A percentile compares a stretch with the other conserved stretches of the same genome.
Evolutionary conservation across 1,140 invertebrate species (phyloP).

Genomic region (Achatina immaculata): DNA sequence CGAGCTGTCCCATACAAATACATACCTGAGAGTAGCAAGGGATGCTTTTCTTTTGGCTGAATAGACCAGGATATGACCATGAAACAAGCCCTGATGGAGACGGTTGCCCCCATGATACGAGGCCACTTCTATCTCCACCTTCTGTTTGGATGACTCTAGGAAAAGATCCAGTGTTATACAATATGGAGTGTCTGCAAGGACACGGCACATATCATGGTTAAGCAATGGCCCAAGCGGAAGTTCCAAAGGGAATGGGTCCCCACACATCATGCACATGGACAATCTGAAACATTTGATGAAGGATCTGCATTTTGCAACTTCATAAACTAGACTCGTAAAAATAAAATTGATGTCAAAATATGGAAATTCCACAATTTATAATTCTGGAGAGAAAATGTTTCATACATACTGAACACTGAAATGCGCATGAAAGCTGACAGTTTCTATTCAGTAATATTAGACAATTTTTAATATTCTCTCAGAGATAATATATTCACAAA

Average conservation of each 20-base stretch:
- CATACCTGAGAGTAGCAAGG: conserved; percentile 90
- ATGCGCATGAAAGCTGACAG: no score
- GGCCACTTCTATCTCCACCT: conserved; percentile 91
- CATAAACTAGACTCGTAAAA: no score
- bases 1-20: no score
- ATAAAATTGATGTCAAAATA: no score
- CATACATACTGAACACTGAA: no score
- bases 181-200: conserved; percentile 62
- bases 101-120: conserved; percentile 91
- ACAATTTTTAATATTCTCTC: no score
- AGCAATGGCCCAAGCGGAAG: conserved; percentile 89
- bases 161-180: conserved; percentile 59
- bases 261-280: conserved; percentile 97
- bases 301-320: not conserved
- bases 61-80: conserved; percentile 96
- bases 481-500: no score
- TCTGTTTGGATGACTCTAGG: conserved; percentile 82
- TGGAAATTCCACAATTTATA: no score
- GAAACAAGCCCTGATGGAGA: conserved; percentile 74
- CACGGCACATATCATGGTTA: conserved; percentile 75
- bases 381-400: no score
- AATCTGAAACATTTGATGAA: conserved; percentile 73
- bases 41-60: conserved; percentile 95
- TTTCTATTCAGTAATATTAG: no score
- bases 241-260: conserved; percentile 92